These are phyloP conservation scores for Plusia festucae DNA, from an alignment of 2,888 invertebrate species.

Conservation along the genomic window DNA sequence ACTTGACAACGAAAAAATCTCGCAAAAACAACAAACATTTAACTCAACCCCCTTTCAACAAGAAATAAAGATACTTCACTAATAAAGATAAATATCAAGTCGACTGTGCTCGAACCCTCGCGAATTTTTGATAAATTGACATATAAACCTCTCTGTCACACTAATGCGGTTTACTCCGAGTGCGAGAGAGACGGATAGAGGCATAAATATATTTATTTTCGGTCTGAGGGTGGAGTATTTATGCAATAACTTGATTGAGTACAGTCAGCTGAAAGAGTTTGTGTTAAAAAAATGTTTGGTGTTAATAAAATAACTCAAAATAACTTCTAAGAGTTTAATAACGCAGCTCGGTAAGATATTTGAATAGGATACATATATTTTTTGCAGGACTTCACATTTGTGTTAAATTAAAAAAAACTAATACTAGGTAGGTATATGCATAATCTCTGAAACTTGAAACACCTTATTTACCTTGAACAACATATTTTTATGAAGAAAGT, in stretches of 20 bases:
- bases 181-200: slow-evolving; percentile 38
- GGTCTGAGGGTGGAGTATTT: slow-evolving; percentile 57
- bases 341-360: too few relatives aligned
- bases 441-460: too few relatives aligned
- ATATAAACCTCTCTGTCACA: slow-evolving; percentile 37
- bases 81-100: slow-evolving; percentile 63
- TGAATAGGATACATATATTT: too few relatives aligned
- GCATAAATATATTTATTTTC: slow-evolving; percentile 67
- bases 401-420: too few relatives aligned
- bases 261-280: slow-evolving; percentile 22
- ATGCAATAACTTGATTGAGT: slow-evolving; percentile 58
- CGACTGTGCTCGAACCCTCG: slow-evolving; percentile 26
- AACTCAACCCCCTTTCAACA: slow-evolving; percentile 36
- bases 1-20: slow-evolving; percentile 54
- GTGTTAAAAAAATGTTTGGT: background rate
- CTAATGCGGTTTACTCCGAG: slow-evolving; percentile 4
- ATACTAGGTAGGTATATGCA: too few relatives aligned
- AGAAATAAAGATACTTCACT: slow-evolving; percentile 56
- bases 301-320: too few relatives aligned
- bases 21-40: slow-evolving; percentile 52
- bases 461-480: too few relatives aligned
- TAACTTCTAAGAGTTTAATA: too few relatives aligned
- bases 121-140: slow-evolving; percentile 64
- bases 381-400: too few relatives aligned
- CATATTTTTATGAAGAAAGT: too few relatives aligned